Evolutionary conservation across 2,113 vertebrate genomes (phyloP), one percentile per base, ranked within the genome.

Genomic region (Apaloderma vittatum): DNA sequence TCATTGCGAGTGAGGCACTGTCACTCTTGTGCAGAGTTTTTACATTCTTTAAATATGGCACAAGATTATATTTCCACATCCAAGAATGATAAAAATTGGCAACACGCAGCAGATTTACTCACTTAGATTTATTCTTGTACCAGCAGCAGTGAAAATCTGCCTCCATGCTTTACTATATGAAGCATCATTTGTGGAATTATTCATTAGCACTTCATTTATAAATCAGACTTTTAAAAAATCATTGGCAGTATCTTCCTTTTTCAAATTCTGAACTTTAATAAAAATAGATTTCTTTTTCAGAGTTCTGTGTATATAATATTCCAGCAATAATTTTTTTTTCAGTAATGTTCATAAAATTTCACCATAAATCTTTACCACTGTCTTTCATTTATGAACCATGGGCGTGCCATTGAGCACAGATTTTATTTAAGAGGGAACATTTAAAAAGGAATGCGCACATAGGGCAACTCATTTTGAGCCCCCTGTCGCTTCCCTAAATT

Each of bases 161-260:
- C 88, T 88, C 62, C 21, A 59, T 89, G 74, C 88, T 96, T 93
- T 96, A 97, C 67, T 92, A 88, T 79, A 92, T 27, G 89, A 89
- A 95, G 81, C 57, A 76, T 68, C 55, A 96, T 91, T 97, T 96
- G 93, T 94, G 88, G 93, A 96, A 98, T 95, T 94, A 97, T 95
- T 97, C 96, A 94, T 95, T 93, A 96, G 94, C 75, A 90, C 61
- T 96, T 96, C 78, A 93, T 87, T 97, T 97, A 97, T 95, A 98
- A 96, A 97, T 70, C 89, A 97, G 87, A 82, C 65, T 96, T 97
- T 54, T 20, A 61, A 88, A 97, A 94, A 91, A 59, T 30, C 77
- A 96, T 71, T 94, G 92, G 95, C 80, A 86, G n/a, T 55, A 91
- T 68, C 74, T 91, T 62, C 73, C 63, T 95, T 81, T 79, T 93